Conservation (phyloP, 2,113 vertebrate genomes). For the Rhynchopsitta pachyrhyncha region DNA sequence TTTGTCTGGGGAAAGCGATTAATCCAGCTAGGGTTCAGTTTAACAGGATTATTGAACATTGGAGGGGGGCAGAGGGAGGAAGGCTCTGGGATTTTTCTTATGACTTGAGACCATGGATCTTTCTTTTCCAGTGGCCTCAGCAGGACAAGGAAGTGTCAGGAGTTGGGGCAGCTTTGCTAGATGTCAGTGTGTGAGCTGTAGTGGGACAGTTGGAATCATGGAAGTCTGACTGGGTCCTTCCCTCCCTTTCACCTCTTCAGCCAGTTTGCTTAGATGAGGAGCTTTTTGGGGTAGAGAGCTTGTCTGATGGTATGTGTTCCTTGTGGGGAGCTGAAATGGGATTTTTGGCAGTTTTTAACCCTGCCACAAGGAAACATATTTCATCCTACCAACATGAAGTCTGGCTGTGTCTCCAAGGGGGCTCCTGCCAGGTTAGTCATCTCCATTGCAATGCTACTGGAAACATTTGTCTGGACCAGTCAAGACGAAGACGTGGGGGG, state of each 20-base stretch:
- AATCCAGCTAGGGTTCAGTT: conserved; percentile 57
- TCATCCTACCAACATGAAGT: neutral
- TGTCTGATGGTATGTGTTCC: neutral
- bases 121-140: neutral
- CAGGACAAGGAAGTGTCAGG: neutral
- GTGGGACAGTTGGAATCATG: rapidly evolving
- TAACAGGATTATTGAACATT: conserved; percentile 48
- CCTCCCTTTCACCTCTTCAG: rapidly evolving
- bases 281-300: neutral
- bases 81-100: conserved; percentile 13
- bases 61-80: neutral
- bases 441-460: neutral
- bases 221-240: neutral
- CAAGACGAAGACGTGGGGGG: neutral
- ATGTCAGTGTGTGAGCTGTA: neutral
- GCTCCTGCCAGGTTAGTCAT: neutral
- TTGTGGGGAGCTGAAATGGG: neutral
- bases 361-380: rapidly evolving
- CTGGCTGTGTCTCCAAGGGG: neutral
- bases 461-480: neutral
- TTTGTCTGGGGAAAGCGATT: conserved; percentile 66
- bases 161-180: neutral
- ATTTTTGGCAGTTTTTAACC: neutral
- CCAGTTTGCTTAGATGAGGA: neutral
- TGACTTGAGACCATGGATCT: neutral